Conservation (phyloP, 2,888 invertebrate genomes). For the Drosophila buzzatii region DNA sequence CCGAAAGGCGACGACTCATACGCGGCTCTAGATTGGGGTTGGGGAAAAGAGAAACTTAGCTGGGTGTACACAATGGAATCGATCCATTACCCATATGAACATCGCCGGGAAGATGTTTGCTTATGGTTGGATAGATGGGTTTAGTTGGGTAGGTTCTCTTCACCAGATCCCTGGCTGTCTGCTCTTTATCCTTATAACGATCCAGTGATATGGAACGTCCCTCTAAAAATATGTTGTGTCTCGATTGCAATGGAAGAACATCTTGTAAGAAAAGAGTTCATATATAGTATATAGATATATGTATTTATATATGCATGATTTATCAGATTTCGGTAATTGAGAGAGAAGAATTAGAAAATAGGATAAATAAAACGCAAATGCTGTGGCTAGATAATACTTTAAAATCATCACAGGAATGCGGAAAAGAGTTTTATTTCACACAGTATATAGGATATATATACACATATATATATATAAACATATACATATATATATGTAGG, state of each 20-base stretch:
- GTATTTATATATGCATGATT: not conserved
- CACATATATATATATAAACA: slow-evolving; percentile 15
- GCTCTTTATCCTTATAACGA: slow-evolving; percentile 53
- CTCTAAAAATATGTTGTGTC: slow-evolving; percentile 65
- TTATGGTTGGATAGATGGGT: slow-evolving; percentile 15
- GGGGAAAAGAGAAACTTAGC: slow-evolving; percentile 16
- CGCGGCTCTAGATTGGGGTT: slow-evolving; percentile 36
- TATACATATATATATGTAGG: slow-evolving; percentile 33
- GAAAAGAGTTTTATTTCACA: slow-evolving; percentile 68
- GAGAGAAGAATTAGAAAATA: slow-evolving; percentile 3
- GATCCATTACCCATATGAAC: slow-evolving; percentile 45
- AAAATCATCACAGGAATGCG: slow-evolving; percentile 73
- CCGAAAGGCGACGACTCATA: slow-evolving; percentile 74
- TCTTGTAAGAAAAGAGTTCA: slow-evolving; percentile 23
- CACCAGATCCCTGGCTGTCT: not conserved
- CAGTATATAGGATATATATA: slow-evolving; percentile 27
- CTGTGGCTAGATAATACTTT: slow-evolving; percentile 43
- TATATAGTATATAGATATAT: slow-evolving; percentile 3
- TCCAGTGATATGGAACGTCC: slow-evolving; percentile 79
- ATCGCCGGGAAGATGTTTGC: slow-evolving; percentile 28
- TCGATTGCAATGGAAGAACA: slow-evolving; percentile 57
- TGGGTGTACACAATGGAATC: not conserved
- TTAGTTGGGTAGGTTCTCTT: slow-evolving; percentile 29
- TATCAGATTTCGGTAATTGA: slow-evolving; percentile 6
- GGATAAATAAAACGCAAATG: slow-evolving; percentile 47